Conservation (phyloP, 1,140 invertebrate genomes). For the Amphibalanus amphitrite region DNA sequence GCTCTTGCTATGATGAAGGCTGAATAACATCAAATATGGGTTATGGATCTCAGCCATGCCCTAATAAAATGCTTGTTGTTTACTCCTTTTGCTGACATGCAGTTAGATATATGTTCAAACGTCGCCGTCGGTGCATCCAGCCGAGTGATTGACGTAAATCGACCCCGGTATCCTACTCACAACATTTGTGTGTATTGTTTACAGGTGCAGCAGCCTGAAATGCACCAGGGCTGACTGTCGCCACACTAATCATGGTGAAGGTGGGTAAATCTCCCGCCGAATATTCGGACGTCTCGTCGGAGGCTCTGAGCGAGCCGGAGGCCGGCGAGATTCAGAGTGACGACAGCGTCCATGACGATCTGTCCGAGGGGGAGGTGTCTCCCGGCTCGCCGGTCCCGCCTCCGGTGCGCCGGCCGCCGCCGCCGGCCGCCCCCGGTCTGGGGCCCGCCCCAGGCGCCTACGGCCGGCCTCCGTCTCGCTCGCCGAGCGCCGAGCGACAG, state of each 20-base stretch:
- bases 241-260: background rate
- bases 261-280: slow-evolving; percentile 28
- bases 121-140: no score
- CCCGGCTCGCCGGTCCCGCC: background rate
- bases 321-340: slow-evolving; percentile 64
- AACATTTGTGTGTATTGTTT: no score
- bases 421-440: background rate
- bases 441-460: background rate
- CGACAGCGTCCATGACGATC: background rate
- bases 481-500: background rate
- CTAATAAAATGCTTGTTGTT: no score
- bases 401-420: no score
- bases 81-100: no score
- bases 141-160: no score
- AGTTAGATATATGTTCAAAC: no score
- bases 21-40: no score
- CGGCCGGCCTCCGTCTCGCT: background rate
- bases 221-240: background rate
- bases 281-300: slow-evolving; percentile 78
- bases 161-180: no score
- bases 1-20: no score
- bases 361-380: background rate
- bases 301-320: slow-evolving; percentile 69
- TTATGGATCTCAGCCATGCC: no score
- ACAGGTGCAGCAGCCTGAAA: background rate